phyloP scores from a whole-genome alignment of 2,113 vertebrate species.

The Zosterops hypoxanthus region DNA sequence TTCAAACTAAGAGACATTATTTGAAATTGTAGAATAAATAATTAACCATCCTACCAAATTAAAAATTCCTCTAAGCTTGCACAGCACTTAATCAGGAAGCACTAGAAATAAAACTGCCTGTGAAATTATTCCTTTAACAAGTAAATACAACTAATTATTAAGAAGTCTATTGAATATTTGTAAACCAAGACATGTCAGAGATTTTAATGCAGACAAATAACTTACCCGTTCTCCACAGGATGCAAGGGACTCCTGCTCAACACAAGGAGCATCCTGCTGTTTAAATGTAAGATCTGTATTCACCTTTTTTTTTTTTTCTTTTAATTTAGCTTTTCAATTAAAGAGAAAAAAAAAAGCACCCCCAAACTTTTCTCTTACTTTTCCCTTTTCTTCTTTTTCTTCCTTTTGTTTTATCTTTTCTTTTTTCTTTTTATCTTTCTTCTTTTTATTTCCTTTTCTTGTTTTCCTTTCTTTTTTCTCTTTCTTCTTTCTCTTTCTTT shows the following conservation, averaged over 20 bases:
- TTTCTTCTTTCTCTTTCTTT: not conserved
- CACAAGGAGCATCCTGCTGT: not conserved
- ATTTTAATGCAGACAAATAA: not conserved
- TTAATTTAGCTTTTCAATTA: not conserved
- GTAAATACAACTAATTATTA: not conserved
- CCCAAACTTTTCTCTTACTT: not conserved
- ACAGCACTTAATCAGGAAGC: not conserved
- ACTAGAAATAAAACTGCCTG: not conserved
- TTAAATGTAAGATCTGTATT: not conserved
- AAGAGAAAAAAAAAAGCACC: not conserved
- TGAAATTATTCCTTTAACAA: not conserved
- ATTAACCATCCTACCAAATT: not conserved
- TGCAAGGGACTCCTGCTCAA: not conserved
- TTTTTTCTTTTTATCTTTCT: not conserved
- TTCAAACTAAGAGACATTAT: not conserved
- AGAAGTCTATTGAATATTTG: not conserved
- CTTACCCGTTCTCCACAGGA: not conserved
- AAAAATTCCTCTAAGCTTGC: conserved; percentile 1
- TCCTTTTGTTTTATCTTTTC: not conserved
- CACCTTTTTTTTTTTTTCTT: not conserved
- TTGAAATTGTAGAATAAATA: conserved; percentile 8
- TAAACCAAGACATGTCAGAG: not conserved
- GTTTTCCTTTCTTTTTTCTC: no score
- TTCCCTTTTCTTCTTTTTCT: not conserved
- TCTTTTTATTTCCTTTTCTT: not conserved